phyloP scores from a whole-genome alignment of 2,113 vertebrate genomes.

The Otis tarda region DNA sequence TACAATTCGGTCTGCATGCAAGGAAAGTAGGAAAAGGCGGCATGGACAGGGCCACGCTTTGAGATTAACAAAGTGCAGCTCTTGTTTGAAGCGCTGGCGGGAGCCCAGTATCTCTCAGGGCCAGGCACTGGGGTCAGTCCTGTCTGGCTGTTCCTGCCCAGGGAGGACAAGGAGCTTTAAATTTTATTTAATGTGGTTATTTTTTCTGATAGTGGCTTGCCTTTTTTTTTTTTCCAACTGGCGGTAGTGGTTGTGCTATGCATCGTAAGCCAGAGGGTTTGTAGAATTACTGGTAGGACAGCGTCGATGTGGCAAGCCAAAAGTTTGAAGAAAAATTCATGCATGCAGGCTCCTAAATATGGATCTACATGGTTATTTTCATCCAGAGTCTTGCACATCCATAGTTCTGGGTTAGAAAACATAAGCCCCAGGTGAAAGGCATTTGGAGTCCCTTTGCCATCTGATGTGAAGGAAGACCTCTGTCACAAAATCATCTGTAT shows the following conservation, averaged over 20 bases:
- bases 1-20: neutral
- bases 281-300: conserved; percentile 61
- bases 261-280: conserved; percentile 49
- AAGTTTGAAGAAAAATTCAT: conserved; percentile 62
- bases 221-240: neutral
- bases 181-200: neutral
- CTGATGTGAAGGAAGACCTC: conserved; percentile 31
- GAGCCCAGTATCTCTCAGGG: neutral
- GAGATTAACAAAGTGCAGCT: neutral
- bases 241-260: conserved; percentile 5
- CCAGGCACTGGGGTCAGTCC: neutral
- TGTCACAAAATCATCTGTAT: conserved; percentile 59
- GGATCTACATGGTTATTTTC: conserved; percentile 62
- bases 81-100: conserved; percentile 10
- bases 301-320: conserved; percentile 34
- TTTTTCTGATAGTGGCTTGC: neutral
- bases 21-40: neutral
- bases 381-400: conserved; percentile 64
- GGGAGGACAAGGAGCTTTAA: neutral
- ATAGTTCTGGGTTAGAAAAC: conserved; percentile 57
- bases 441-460: conserved; percentile 17
- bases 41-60: neutral
- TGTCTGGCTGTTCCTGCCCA: neutral
- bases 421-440: conserved; percentile 56
- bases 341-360: conserved; percentile 63